phyloP scores from a whole-genome alignment of 2,797 vertebrate species.

The Sebastes matsubarae region DNA sequence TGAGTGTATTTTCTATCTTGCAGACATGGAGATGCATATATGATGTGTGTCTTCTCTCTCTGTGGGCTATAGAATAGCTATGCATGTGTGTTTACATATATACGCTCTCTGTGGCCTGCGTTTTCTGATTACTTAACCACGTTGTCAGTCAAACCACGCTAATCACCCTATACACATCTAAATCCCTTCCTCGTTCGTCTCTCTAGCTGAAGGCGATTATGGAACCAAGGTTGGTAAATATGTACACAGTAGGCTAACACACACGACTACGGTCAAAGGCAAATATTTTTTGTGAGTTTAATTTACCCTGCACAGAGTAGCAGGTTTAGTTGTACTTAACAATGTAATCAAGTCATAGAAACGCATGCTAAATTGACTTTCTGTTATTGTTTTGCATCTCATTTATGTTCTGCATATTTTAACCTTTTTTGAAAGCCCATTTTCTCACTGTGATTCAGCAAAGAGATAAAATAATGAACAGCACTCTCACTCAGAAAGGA shows the following conservation, averaged over 20 bases:
- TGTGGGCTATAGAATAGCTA: neutral
- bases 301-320: neutral
- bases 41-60: neutral
- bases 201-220: slow-evolving; percentile 16
- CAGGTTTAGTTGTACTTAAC: neutral
- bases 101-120: neutral
- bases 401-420: neutral
- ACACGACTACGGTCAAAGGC: neutral
- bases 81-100: slow-evolving; percentile 3
- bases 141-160: slow-evolving; percentile 18
- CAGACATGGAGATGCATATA: neutral
- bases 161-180: slow-evolving; percentile 30
- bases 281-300: slow-evolving; percentile 8
- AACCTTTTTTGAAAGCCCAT: neutral
- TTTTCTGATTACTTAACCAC: neutral
- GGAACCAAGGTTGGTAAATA: slow-evolving; percentile 13
- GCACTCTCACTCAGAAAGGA: neutral
- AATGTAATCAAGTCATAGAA: neutral
- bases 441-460: neutral
- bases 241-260: slow-evolving; percentile 7
- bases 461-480: neutral
- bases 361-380: neutral
- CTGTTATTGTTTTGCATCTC: neutral
- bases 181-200: slow-evolving; percentile 3
- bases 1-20: neutral